These are phyloP conservation scores for Drosophila mimetica DNA, from an alignment of 2,888 invertebrate genomes.

Conservation along the genomic window DNA sequence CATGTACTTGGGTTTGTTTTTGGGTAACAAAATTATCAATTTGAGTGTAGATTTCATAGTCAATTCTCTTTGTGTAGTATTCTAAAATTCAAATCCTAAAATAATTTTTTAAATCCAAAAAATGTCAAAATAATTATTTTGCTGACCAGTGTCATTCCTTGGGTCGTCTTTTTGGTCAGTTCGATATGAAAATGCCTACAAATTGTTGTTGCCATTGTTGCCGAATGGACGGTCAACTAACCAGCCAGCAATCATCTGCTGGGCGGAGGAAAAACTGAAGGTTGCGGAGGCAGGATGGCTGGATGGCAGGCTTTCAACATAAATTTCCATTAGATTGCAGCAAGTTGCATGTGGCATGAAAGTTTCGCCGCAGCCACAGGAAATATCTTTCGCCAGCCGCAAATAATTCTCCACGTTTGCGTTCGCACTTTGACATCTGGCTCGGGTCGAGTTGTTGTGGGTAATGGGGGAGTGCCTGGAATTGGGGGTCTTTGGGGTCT, in stretches of 20 bases:
- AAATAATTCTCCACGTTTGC: constrained; percentile 78
- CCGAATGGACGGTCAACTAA: constrained; percentile 53
- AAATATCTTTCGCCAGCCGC: constrained; percentile 78
- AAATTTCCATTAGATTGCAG: constrained; percentile 77
- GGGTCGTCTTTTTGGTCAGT: constrained; percentile 60
- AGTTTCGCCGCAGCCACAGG: constrained; percentile 65
- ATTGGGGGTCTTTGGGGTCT: constrained; percentile 20
- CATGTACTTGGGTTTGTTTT: too few relatives aligned
- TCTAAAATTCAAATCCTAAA: too few relatives aligned
- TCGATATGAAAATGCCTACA: constrained; percentile 77
- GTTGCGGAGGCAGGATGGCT: constrained; percentile 40
- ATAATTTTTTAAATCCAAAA: too few relatives aligned
- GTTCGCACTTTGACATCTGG: constrained; percentile 77
- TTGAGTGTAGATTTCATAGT: too few relatives aligned
- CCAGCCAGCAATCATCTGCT: constrained; percentile 37
- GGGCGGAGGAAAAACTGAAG: constrained; percentile 18
- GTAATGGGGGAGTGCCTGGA: constrained; percentile 1
- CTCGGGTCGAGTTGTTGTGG: constrained; percentile 33
- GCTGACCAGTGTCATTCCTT: constrained; percentile 51
- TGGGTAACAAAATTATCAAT: too few relatives aligned
- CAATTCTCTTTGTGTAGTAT: too few relatives aligned
- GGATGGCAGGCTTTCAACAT: constrained; percentile 75
- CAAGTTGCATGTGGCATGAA: constrained; percentile 76
- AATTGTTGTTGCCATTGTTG: constrained; percentile 63
- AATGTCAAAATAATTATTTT: too few relatives aligned